Conservation (phyloP, 2,113 vertebrate genomes). For the Barbus barbus region DNA sequence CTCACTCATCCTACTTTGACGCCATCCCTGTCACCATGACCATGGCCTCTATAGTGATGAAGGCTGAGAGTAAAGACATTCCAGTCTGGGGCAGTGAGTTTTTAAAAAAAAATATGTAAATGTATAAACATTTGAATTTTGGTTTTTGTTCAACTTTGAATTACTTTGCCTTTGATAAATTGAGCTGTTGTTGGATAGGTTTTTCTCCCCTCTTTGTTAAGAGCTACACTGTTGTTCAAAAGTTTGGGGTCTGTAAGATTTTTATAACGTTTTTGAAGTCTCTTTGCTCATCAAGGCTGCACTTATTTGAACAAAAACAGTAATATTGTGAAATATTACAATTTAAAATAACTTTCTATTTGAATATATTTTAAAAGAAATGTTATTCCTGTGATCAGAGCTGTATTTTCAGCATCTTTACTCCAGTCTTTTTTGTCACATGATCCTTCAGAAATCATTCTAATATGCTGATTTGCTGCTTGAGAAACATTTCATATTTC, state of each 20-base stretch:
- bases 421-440: neutral
- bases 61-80: constrained; percentile 91
- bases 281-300: neutral
- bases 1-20: constrained; percentile 95
- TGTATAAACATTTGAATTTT: neutral
- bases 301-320: neutral
- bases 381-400: neutral
- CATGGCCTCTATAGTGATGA: constrained; percentile 93
- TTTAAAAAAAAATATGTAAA: neutral
- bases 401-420: neutral
- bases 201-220: neutral
- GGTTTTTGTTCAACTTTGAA: too few species aligned
- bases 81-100: constrained; percentile 98
- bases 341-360: too few species aligned
- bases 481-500: neutral
- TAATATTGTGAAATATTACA: neutral
- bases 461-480: neutral
- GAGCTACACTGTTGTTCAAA: neutral
- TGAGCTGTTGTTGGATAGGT: neutral
- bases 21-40: constrained; percentile 96
- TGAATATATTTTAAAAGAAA: neutral
- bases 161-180: too few species aligned
- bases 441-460: neutral
- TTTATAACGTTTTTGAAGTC: too few species aligned
- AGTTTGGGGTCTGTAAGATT: too few species aligned